Percentiles rank a stretch among this genome's conserved stretches.
These are phyloP conservation scores for Indri indri DNA, from an alignment of 2,113 vertebrate genomes.

Conservation along the genomic window DNA sequence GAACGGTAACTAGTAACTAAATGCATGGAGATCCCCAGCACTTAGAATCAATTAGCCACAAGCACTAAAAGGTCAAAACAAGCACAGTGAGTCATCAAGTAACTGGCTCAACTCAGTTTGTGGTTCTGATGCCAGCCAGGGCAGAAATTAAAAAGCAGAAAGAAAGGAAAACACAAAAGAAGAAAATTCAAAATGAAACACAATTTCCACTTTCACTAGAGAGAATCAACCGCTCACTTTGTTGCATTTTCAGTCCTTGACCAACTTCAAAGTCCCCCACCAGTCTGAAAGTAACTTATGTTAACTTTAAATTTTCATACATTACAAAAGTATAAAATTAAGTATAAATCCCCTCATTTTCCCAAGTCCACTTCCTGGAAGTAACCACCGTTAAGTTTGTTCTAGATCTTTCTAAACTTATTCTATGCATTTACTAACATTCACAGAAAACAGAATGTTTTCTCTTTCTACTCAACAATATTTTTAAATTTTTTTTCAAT, in stretches of 20 bases:
- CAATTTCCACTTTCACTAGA: slow-evolving; percentile 67
- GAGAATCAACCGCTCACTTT: background rate
- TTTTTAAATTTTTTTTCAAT: too few species aligned
- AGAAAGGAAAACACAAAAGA: slow-evolving; percentile 44
- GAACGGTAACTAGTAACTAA: slow-evolving; percentile 36
- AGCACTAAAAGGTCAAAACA: slow-evolving; percentile 52
- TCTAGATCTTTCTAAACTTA: background rate
- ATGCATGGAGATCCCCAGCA: background rate
- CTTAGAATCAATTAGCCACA: slow-evolving; percentile 60
- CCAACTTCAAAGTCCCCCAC: background rate
- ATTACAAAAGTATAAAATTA: background rate
- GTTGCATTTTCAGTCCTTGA: slow-evolving; percentile 3
- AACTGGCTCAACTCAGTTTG: background rate
- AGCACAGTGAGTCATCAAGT: slow-evolving; percentile 56
- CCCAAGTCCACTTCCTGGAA: background rate
- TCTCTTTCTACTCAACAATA: background rate
- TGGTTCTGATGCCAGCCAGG: slow-evolving; percentile 1
- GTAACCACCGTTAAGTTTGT: background rate
- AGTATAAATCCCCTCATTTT: background rate
- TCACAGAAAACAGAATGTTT: slow-evolving; percentile 7
- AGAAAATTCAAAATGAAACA: slow-evolving; percentile 40
- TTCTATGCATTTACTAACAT: background rate
- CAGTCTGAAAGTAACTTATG: background rate
- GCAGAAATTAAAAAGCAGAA: background rate
- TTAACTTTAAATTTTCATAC: background rate